Conservation (phyloP, 1,140 invertebrate species). For the Cherax quadricarinatus region DNA sequence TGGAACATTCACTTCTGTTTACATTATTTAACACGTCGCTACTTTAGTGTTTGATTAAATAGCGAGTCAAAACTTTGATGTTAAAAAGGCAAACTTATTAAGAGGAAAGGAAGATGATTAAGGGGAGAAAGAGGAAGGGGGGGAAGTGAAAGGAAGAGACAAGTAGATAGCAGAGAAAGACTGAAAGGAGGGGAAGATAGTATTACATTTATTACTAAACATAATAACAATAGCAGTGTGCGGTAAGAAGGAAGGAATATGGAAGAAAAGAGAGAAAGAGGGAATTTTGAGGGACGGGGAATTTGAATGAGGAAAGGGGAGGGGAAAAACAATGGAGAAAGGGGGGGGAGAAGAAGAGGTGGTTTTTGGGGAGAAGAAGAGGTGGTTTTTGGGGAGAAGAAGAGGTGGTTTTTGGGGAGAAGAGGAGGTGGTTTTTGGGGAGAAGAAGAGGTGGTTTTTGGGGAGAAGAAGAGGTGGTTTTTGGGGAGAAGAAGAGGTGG, state of each 20-base stretch:
- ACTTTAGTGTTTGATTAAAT: too few species aligned
- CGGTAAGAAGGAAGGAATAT: neutral
- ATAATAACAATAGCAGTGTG: too few species aligned
- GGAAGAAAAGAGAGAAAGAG: neutral
- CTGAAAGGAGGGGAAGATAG: too few species aligned
- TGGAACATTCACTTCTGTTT: too few species aligned
- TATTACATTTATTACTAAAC: too few species aligned
- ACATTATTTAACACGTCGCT: too few species aligned
- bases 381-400: neutral
- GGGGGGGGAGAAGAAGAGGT: neutral
- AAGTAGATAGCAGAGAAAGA: neutral
- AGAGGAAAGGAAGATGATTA: neutral
- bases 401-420: conserved; percentile 22
- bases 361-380: neutral
- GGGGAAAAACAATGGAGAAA: neutral
- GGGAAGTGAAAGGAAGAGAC: neutral
- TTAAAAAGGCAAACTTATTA: too few species aligned
- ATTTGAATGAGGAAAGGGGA: neutral
- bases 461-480: neutral
- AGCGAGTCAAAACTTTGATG: too few species aligned
- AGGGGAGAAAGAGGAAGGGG: neutral
- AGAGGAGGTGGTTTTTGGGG: too few species aligned
- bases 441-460: conserved; percentile 9
- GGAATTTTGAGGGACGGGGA: neutral
- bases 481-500: conserved; percentile 15